Percentiles rank a stretch among this genome's conserved stretches.
phyloP scores from a whole-genome alignment of 2,113 vertebrate species.

The Cavia aperea region DNA sequence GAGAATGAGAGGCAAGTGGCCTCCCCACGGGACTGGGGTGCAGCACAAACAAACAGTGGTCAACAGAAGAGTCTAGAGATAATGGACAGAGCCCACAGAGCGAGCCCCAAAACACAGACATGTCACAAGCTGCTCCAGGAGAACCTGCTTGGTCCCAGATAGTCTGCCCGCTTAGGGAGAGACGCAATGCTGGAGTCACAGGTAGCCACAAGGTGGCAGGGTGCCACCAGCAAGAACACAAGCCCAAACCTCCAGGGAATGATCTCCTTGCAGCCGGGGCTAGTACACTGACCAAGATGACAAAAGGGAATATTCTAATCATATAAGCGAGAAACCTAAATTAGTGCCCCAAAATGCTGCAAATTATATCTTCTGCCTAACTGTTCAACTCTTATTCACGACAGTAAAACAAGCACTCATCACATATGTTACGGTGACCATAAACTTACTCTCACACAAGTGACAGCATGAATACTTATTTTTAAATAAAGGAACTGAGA shows the following conservation, averaged over 20 bases:
- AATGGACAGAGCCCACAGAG: background rate
- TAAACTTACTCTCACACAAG: background rate
- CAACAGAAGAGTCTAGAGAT: background rate
- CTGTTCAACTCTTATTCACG: background rate
- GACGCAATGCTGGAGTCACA: background rate
- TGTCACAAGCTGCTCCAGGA: background rate
- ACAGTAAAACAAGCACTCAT: background rate
- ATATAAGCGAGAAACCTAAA: background rate
- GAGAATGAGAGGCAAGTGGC: background rate
- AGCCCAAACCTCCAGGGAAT: fast-evolving
- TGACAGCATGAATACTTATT: background rate
- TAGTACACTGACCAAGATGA: background rate
- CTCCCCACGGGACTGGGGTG: background rate
- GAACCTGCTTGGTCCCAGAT: background rate
- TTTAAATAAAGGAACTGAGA: conserved; percentile 11
- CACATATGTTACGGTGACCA: background rate
- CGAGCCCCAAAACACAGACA: background rate
- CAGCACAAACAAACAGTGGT: background rate
- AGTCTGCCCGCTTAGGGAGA: background rate
- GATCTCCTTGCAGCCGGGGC: background rate
- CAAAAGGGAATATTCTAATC: background rate
- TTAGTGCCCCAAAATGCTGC: background rate
- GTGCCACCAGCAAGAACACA: conserved; percentile 47
- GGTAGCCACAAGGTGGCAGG: conserved; percentile 75
- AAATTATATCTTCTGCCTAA: background rate